Base-by-base conservation (phyloP, 2,888 invertebrate genomes). In the Dryococelus australis region DNA sequence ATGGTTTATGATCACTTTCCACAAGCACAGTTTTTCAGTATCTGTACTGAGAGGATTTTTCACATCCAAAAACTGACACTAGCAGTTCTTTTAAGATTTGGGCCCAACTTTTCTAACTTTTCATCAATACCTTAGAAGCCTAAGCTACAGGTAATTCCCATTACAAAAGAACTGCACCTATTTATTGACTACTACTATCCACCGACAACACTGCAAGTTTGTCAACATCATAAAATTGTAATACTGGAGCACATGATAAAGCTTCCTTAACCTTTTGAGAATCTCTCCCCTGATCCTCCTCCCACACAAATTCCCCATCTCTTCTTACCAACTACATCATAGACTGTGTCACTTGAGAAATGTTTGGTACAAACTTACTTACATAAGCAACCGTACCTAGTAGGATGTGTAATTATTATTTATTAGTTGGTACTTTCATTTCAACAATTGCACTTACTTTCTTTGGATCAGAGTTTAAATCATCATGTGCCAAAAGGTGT, bases 21-120 rank as follows among this genome's bases (percentile, higher is more conserved):
- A 89, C 79, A 2, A 35, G 12, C 43, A 89, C 88, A 20, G 78
- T 87, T 28, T 86, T 85, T 28, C 89, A 88, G 12, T 85, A 87
- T 16, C 87, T 43, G 65, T 89, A 88, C 13, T 78, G 87, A 4
- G 85, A 35, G 43, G 86, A 89, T 79, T 87, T 86, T n/a, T 87
- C 85, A 24, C 86, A 79, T 0, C 86, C 88, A 24, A 65, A 87
- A 1, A 89, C 85, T 13, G 89, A 20, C 3, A 87, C 89, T 10
- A 88, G 43, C 0, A 88, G 79, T 87, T 88, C 89, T 28, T 87
- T 86, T 16, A 88, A 83, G 3, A 47, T 84, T 28, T 87, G 84
- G 20, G 43, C 12, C 35, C 87, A 86, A 51, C 80, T 88, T 53
- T 16, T 43, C 51, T 87, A 86, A 0, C 86, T 35, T 26, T 43